Conservation (phyloP, 1,140 invertebrate genomes). For the Aphelenchoides fujianensis region DNA sequence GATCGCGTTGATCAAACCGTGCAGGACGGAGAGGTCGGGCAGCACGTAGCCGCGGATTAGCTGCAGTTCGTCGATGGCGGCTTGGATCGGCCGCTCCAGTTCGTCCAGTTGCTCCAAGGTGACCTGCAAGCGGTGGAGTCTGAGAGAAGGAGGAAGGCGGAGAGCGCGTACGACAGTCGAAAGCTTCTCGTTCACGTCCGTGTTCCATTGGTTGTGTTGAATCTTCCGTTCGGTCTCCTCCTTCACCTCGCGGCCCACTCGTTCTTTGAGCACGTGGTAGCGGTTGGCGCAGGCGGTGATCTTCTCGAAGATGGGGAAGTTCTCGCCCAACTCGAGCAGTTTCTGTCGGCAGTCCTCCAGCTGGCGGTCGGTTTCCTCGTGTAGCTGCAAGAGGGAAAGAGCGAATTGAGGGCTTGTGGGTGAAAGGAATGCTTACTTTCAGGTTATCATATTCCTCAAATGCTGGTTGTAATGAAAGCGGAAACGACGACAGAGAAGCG, state of each 20-base stretch:
- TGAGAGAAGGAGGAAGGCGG: too few relatives aligned
- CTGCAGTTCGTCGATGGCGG: neutral
- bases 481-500: conserved; percentile 23
- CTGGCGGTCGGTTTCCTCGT: conserved; percentile 20
- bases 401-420: too few relatives aligned
- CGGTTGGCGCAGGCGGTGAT: neutral
- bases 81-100: conserved; percentile 3
- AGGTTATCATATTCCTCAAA: neutral
- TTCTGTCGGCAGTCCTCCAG: conserved; percentile 8
- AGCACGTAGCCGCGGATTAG: neutral
- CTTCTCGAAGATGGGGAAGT: neutral
- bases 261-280: conserved; percentile 4
- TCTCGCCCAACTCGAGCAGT: neutral
- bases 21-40: conserved; percentile 8
- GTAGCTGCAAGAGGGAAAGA: neutral
- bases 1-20: conserved; percentile 19
- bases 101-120: neutral
- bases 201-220: conserved; percentile 6
- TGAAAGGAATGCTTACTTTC: neutral
- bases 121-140: conserved; percentile 1
- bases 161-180: conserved; percentile 6
- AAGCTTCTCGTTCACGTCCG: conserved; percentile 11
- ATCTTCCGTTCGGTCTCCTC: neutral
- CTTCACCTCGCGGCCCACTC: neutral
- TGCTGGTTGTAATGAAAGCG: conserved; percentile 22